Evolutionary conservation across 2,113 vertebrate genomes (phyloP), one percentile per base, ranked within the genome.

Genomic region (Xiphophorus hellerii): DNA sequence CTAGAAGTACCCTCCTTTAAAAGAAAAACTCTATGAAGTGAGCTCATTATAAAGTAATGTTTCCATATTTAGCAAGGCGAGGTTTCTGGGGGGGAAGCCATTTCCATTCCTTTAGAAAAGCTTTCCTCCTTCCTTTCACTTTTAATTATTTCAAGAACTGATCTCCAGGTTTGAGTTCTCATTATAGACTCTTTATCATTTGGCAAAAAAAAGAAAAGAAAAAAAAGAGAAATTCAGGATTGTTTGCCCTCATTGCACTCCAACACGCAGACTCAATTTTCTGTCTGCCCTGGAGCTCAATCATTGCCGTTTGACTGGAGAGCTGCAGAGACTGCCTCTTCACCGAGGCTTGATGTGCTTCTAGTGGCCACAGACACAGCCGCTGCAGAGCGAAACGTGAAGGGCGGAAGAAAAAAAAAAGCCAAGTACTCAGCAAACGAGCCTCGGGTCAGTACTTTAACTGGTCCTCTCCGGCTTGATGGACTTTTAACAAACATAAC

Each of bases 251-350:
- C 20, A 31, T 63, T 20, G n/a, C 61, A 74, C 73, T 78, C 70
- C 75, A 78, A 85, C 77, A 84, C 0, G 0, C 70, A 81, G 74
- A 81, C 44, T 13, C 64, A 74, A 73, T 85, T 82, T 82, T 82
- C 13, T 78, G 76, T 67, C 69, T 78, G 66, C 91, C 74, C 75
- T 72, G 77, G 33, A 84, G 79, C 76, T 81, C 71, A 83, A 84
- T 90, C 66, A 70, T 69, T 87, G 66, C 77, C 44, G 14, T 91
- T 84, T 90, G 74, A 90, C 82, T 86, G 75, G 81, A 90, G 78
- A 86, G 79, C 76, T 80, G 79, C 48, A 69, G 80, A 81, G 77
- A 63, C 79, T 77, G 68, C 74, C 82, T 88, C 80, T 74, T 74
- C 61, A 78, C 66, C 51, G 48, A 48, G 68, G 42, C 67, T 81